Conservation (phyloP, 2,113 vertebrate genomes). For the Gopherus evgoodei region DNA sequence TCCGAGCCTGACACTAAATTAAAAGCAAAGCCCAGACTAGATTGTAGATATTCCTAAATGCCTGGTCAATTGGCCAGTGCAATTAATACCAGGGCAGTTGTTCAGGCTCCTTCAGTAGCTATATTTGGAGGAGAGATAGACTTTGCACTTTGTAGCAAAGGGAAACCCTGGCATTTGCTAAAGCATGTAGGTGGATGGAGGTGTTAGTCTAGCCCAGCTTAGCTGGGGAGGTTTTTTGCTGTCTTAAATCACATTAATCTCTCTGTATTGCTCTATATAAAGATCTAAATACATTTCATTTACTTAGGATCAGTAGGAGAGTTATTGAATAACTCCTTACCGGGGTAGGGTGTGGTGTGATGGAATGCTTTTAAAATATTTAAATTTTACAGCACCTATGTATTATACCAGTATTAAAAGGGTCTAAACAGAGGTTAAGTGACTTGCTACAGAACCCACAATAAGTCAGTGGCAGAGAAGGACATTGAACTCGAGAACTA, state of each 20-base stretch:
- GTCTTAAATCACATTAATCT: background rate
- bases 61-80: slow-evolving; percentile 12
- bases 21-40: background rate
- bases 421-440: slow-evolving; percentile 48
- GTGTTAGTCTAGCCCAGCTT: slow-evolving; percentile 57
- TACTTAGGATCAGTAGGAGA: slow-evolving; percentile 5
- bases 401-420: slow-evolving; percentile 52
- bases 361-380: slow-evolving; percentile 56
- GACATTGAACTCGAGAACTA: background rate
- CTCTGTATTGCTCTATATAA: slow-evolving; percentile 3
- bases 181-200: background rate
- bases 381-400: slow-evolving; percentile 30
- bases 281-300: background rate
- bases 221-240: slow-evolving; percentile 16
- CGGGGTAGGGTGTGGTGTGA: background rate
- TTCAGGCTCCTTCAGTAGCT: slow-evolving; percentile 4
- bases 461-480: slow-evolving; percentile 32
- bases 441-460: slow-evolving; percentile 47
- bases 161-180: slow-evolving; percentile 36
- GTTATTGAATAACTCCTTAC: background rate
- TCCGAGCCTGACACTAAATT: background rate
- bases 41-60: background rate
- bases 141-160: slow-evolving; percentile 39
- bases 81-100: background rate
- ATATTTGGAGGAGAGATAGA: slow-evolving; percentile 7